Conservation (phyloP, 2,797 vertebrate species). For the Sebastolobus altivelis region DNA sequence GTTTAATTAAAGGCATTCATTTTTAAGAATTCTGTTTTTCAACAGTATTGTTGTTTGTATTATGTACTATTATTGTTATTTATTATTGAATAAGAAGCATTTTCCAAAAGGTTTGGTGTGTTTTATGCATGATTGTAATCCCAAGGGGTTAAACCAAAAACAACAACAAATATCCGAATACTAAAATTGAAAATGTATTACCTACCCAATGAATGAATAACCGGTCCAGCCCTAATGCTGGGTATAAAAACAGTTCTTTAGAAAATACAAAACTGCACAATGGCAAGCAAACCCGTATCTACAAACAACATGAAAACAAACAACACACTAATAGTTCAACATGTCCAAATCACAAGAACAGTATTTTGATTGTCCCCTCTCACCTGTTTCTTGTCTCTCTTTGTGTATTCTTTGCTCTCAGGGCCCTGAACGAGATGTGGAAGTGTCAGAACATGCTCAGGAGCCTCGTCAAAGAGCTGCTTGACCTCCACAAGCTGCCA, state of each 20-base stretch:
- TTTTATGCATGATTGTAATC: too few relatives aligned
- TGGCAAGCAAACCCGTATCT: not conserved
- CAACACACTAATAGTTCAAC: not conserved
- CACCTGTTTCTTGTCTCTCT: not conserved
- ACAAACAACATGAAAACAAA: not conserved
- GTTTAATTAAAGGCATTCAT: too few relatives aligned
- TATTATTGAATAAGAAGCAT: too few relatives aligned
- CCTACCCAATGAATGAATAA: too few relatives aligned
- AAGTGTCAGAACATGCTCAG: constrained; percentile 99
- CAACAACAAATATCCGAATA: too few relatives aligned
- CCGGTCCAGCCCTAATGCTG: not conserved
- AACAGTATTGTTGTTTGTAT: too few relatives aligned
- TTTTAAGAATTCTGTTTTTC: too few relatives aligned
- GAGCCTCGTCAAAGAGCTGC: constrained; percentile 94
- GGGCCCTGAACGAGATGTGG: constrained; percentile 99
- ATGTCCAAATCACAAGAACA: not conserved
- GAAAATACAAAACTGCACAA: constrained; percentile 7
- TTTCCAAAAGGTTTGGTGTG: too few relatives aligned
- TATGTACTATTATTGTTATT: too few relatives aligned
- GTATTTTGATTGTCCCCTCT: not conserved
- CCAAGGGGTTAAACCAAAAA: too few relatives aligned
- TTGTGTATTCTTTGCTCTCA: constrained; percentile 68
- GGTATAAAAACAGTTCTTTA: not conserved
- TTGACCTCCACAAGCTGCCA: constrained; percentile 97
- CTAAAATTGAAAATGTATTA: too few relatives aligned